Conservation (phyloP, 2,797 vertebrate species). For the Galagoides demidoff region DNA sequence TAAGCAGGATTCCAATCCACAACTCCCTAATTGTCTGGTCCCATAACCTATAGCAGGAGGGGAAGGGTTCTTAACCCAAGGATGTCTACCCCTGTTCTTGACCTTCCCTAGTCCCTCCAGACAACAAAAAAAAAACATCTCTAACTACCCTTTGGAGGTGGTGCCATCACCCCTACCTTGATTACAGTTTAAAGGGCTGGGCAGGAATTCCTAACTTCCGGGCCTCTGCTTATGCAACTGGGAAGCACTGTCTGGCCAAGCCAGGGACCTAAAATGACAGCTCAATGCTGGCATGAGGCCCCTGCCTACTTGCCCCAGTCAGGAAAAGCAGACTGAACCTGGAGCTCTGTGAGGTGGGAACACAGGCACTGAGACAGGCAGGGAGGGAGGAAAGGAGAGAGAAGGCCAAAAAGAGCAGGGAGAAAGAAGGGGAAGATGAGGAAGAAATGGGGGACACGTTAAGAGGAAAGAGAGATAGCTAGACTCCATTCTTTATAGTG, state of each 20-base stretch:
- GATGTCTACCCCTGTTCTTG: slow-evolving; percentile 18
- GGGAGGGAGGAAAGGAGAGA: neutral
- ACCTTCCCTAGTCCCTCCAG: slow-evolving; percentile 24
- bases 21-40: neutral
- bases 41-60: neutral
- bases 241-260: slow-evolving; percentile 67
- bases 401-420: neutral
- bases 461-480: neutral
- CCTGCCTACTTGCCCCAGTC: neutral
- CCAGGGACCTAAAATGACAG: slow-evolving; percentile 71
- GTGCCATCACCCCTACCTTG: slow-evolving; percentile 46
- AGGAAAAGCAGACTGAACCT: slow-evolving; percentile 25
- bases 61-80: neutral
- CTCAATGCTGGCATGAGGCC: slow-evolving; percentile 54
- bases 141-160: slow-evolving; percentile 45
- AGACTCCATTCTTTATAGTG: neutral
- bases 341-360: neutral
- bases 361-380: neutral
- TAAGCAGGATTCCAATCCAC: neutral
- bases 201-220: slow-evolving; percentile 66
- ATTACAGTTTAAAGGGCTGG: slow-evolving; percentile 69
- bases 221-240: slow-evolving; percentile 66
- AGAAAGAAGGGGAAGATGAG: neutral
- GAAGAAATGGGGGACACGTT: neutral
- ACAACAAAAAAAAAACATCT: slow-evolving; percentile 49